phyloP scores from a whole-genome alignment of 2,113 vertebrate species.

The Butorides virescens region DNA sequence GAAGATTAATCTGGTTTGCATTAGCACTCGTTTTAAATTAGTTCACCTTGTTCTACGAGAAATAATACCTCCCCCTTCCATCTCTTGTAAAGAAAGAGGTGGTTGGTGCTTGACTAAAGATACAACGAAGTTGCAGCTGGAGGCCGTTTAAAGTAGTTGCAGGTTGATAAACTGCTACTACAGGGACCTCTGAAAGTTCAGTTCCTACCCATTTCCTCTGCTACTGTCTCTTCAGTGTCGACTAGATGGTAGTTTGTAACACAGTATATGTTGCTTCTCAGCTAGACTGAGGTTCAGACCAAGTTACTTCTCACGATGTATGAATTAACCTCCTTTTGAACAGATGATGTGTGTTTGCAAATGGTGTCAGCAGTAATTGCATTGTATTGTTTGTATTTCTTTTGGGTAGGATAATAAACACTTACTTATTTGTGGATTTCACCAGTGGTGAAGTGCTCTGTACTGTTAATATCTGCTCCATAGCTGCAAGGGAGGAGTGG shows the following conservation, averaged over 20 bases:
- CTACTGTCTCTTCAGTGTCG: no score
- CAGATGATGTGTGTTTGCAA: background rate
- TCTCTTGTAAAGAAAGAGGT: background rate
- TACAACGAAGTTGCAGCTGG: background rate
- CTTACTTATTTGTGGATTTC: background rate
- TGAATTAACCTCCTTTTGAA: background rate
- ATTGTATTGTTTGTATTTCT: accelerated
- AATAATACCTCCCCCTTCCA: accelerated
- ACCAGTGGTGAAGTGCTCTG: background rate
- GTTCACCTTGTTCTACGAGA: background rate
- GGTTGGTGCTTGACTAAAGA: background rate
- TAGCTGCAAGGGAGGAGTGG: background rate
- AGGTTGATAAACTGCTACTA: background rate
- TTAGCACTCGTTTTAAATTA: background rate
- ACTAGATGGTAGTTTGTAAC: background rate
- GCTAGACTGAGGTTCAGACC: background rate
- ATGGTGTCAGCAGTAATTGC: accelerated
- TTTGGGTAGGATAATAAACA: background rate
- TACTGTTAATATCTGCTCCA: accelerated
- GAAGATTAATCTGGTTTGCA: background rate
- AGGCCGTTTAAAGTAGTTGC: background rate
- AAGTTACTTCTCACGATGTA: background rate
- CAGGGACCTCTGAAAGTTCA: background rate
- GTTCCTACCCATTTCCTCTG: accelerated
- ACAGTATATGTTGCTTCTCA: accelerated